A percentile compares a stretch with the other conserved stretches of the same genome.
Evolutionary conservation across 1,140 invertebrate genomes (phyloP).

Genomic region (Muscidifurax raptorellus): DNA sequence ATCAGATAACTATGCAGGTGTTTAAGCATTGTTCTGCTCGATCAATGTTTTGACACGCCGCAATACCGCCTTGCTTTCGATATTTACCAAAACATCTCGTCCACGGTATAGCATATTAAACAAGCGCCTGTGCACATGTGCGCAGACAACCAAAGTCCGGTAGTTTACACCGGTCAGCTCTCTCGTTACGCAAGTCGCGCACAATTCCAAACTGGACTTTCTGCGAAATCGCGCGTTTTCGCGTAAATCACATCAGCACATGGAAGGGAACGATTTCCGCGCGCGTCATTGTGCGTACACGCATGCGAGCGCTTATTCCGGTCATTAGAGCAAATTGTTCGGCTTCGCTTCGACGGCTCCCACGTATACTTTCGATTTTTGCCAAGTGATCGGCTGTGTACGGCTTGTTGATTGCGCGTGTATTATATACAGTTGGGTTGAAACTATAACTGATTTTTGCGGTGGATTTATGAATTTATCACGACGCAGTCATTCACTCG

Average conservation of each 20-base stretch:
- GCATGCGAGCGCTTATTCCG: background rate
- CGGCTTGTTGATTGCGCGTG: background rate
- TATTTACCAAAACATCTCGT: too few relatives aligned
- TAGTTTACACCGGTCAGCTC: too few relatives aligned
- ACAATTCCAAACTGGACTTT: background rate
- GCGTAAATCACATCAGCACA: background rate
- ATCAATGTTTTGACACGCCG: too few relatives aligned
- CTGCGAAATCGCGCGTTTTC: background rate
- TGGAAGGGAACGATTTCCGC: background rate
- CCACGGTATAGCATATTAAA: background rate
- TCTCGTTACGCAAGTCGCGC: background rate
- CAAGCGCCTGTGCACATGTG: background rate
- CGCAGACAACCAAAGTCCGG: too few relatives aligned
- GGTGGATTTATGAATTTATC: too few relatives aligned
- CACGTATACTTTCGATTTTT: background rate
- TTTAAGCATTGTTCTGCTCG: too few relatives aligned
- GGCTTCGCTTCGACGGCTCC: background rate
- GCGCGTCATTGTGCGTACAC: background rate
- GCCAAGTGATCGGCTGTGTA: too few relatives aligned
- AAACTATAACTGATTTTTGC: too few relatives aligned
- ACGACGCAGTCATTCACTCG: too few relatives aligned
- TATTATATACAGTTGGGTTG: background rate
- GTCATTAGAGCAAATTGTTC: slow-evolving; percentile 29
- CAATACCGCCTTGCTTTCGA: too few relatives aligned
- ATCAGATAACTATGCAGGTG: too few relatives aligned